Evolutionary conservation across 2,113 vertebrate genomes (phyloP), one percentile per base, ranked within the genome.

Genomic region (Polypterus senegalus): DNA sequence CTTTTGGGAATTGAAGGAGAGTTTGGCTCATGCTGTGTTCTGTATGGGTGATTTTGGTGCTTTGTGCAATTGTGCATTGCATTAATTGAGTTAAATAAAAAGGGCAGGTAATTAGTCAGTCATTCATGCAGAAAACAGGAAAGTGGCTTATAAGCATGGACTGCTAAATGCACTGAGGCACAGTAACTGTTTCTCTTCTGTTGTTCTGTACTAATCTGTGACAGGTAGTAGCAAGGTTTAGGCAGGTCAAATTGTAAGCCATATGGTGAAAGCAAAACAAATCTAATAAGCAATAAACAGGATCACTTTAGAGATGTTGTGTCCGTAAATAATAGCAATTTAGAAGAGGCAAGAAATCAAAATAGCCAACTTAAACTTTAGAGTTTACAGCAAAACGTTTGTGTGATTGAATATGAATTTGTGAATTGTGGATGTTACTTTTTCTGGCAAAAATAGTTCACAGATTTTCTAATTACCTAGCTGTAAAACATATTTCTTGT

Each of bases 101-200:
- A 84, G 84, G 83, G 81, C 80, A 82, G 80, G 80, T 81, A 85
- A 86, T 89, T 88, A 88, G 78, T 86, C 76, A 84, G 79, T 79
- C 83, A 79, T 75, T 80, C 83, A 81, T 76, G 84, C 81, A 83
- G 83, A 86, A 86, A 88, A 89, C 74, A 85, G 80, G 71, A 72
- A 72, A 55, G 75, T 79, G 82, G 84, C 85, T 79, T 69, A 48
- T 63, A 75, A 86, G 83, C 84, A 85, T 70, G 0, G 4, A 79
- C 71, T 78, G 65, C 57, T 79, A 79, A 76, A 75, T 63, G 73
- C 81, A 77, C 87, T 87, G 87, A 88, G 87, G 87, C 78, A 70
- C 63, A 45, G 43, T 51, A 57, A 67, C 66, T 57, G 64, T 70
- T 68, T 64, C 65, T 70, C 62, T 57, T 82, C 76, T 66, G 61